These are phyloP conservation scores for Mohoua ochrocephala DNA, from an alignment of 2,113 vertebrate genomes.

Conservation along the genomic window DNA sequence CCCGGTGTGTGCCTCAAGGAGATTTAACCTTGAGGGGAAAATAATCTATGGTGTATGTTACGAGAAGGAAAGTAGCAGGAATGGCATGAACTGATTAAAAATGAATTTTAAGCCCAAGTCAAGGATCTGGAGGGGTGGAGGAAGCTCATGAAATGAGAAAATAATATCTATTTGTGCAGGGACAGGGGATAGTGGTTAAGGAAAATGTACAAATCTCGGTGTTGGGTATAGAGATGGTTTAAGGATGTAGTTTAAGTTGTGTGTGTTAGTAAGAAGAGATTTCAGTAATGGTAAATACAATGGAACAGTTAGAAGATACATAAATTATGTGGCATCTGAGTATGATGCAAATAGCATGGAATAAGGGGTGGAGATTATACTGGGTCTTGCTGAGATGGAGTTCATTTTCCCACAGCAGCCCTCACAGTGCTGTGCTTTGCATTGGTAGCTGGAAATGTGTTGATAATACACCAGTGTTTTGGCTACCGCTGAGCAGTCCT, in stretches of 20 bases:
- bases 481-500: fast-evolving
- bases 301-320: not conserved
- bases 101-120: not conserved
- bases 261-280: not conserved
- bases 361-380: not conserved
- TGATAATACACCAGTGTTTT: not conserved
- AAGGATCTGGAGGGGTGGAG: not conserved
- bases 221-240: not conserved
- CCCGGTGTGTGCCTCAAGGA: not conserved
- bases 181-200: not conserved
- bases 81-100: not conserved
- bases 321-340: not conserved
- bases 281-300: not conserved
- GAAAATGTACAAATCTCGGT: not conserved
- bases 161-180: not conserved
- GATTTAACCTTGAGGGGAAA: not conserved
- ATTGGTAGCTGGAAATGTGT: not conserved
- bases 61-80: not conserved
- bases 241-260: not conserved
- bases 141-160: not conserved
- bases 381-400: not conserved
- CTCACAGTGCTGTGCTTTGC: not conserved
- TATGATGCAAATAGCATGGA: not conserved
- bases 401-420: not conserved
- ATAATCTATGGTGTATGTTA: not conserved